Evolutionary conservation across 2,113 vertebrate genomes (phyloP), one percentile per base, ranked within the genome.

Genomic region (Trematocara marginatum): DNA sequence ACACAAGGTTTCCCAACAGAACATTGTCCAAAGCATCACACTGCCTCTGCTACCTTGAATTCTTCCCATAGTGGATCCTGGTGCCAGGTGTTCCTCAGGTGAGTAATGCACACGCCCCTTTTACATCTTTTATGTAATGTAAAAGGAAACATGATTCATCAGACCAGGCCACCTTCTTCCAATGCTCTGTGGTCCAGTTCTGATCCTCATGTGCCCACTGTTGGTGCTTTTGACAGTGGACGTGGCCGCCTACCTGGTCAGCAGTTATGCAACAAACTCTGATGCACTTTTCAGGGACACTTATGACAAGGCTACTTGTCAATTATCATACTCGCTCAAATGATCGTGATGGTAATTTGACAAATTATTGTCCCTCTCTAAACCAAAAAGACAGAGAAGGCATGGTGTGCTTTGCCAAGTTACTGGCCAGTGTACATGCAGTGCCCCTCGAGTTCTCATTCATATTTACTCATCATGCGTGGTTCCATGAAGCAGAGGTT

Each of bases 221-320:
- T 40, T 66, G 61, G 34, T 3, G 34, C 61, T 66, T 66, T 66
- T 40, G 18, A 38, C 34, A n/a, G 61, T 66, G 34, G 18, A 40
- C 0, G 4, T n/a, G 59, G 6, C 38, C 0, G 10, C 34, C 10
- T 20, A 12, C 18, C 34, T 40, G 35, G 61, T 66, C 6, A 40
- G 34, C 18, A 20, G 61, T 35, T 66, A 3, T 66, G 61, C 61
- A 40, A n/a, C 3, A 64, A 38, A 64, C 34, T n/a, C 10, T 1
- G 10, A 64, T 64, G 61, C 34, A 66, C 34, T 59, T 59, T 59
- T 59, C 26, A 59, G 7, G 56, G 56, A 59, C 56, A 59, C 29
- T 34, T 59, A 16, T 2, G 29, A 4, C 56, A 59, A 59, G 56
- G 29, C 56, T 31, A 59, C 13, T 18, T 34, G 29, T 59, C 9